Percentiles rank a stretch among this genome's conserved stretches.
These are phyloP conservation scores for Oryzias woworae DNA, from an alignment of 2,113 vertebrate genomes.

Conservation along the genomic window DNA sequence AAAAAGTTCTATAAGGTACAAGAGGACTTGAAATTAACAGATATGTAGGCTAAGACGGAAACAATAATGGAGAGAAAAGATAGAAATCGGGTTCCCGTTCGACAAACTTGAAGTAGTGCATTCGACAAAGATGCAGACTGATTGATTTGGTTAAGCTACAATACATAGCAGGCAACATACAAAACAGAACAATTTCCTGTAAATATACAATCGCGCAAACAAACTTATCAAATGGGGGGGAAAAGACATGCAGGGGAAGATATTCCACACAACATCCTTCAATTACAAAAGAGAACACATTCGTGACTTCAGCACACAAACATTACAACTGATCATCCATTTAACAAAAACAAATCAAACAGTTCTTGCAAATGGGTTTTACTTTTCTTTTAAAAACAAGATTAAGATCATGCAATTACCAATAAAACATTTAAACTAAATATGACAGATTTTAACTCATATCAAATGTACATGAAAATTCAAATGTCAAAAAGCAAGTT, in stretches of 20 bases:
- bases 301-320: constrained; percentile 33
- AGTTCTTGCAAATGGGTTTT: constrained; percentile 19
- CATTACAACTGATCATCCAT: constrained; percentile 24
- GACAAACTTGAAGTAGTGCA: constrained; percentile 46
- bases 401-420: constrained; percentile 31
- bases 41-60: constrained; percentile 2
- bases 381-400: constrained; percentile 18
- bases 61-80: neutral
- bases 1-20: constrained; percentile 8
- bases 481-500: constrained; percentile 20
- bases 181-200: constrained; percentile 29
- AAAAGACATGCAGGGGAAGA: constrained; percentile 59
- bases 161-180: constrained; percentile 65
- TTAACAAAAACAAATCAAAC: constrained; percentile 13
- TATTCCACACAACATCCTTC: constrained; percentile 43
- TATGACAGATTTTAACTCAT: constrained; percentile 29
- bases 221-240: constrained; percentile 27
- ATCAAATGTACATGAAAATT: constrained; percentile 40
- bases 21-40: neutral
- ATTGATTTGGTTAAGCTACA: constrained; percentile 44
- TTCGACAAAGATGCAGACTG: constrained; percentile 60
- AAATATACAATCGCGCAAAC: constrained; percentile 37
- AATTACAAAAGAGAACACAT: constrained; percentile 40
- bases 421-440: constrained; percentile 10
- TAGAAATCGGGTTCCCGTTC: neutral